A percentile compares a stretch with the other conserved stretches of the same genome.
phyloP scores from a whole-genome alignment of 2,113 vertebrate genomes.

The Anguilla japonica region DNA sequence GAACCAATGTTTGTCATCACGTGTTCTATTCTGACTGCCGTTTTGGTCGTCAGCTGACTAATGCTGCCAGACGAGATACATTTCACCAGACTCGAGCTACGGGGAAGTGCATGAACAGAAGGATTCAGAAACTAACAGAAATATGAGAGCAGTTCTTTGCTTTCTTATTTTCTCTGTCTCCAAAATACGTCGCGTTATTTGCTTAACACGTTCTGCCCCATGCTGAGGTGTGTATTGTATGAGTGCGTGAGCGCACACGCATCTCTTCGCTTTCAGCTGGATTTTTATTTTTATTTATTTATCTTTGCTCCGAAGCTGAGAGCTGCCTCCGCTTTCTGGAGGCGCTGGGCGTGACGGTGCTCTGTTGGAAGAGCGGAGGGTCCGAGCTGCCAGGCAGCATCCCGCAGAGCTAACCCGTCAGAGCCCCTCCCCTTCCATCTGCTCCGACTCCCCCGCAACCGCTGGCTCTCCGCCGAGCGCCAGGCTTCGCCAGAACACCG shows the following conservation, averaged over 20 bases:
- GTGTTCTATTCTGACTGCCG: background rate
- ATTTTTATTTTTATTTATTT: background rate
- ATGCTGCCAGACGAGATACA: constrained; percentile 17
- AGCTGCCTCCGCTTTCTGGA: background rate
- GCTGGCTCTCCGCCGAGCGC: background rate
- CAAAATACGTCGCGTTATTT: background rate
- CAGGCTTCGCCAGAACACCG: background rate
- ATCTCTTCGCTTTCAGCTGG: background rate
- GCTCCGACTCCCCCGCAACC: background rate
- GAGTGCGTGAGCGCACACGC: background rate
- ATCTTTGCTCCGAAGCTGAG: background rate
- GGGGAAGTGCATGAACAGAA: background rate
- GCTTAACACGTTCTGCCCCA: background rate
- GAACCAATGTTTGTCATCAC: background rate
- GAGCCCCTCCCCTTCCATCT: background rate
- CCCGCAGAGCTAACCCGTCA: background rate
- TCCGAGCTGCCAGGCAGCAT: background rate
- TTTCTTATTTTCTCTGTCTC: background rate
- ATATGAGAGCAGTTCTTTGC: background rate
- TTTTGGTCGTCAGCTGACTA: constrained; percentile 21
- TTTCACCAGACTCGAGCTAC: background rate
- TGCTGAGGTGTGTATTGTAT: background rate
- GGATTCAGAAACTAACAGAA: background rate
- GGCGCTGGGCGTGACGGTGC: background rate
- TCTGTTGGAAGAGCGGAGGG: background rate